Evolutionary conservation across 2,113 vertebrate species (phyloP).

Genomic region (Nanorana parkeri): DNA sequence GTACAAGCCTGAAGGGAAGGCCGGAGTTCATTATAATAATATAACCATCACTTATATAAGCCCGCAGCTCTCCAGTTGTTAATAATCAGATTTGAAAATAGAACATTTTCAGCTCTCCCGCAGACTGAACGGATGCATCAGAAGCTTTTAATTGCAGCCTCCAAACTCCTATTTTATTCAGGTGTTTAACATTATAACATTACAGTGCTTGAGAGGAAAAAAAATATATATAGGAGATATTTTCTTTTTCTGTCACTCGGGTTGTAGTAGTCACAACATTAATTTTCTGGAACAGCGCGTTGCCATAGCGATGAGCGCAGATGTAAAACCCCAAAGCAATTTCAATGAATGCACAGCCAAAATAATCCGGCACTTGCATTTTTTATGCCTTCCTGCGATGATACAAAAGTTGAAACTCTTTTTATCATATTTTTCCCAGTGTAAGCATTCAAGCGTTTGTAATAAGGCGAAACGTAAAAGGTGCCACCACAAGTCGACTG

Average conservation of each 20-base stretch:
- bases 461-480: too few relatives aligned
- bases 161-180: slow-evolving; percentile 7
- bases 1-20: too few relatives aligned
- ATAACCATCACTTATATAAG: neutral
- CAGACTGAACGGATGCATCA: neutral
- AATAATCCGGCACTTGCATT: neutral
- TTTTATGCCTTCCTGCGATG: neutral
- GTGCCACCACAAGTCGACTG: too few relatives aligned
- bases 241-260: slow-evolving; percentile 4
- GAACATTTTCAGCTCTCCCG: neutral
- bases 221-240: neutral
- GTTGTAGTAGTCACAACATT: slow-evolving; percentile 35
- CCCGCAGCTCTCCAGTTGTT: neutral
- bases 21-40: too few relatives aligned
- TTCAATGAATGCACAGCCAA: slow-evolving; percentile 4
- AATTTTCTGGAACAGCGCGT: slow-evolving; percentile 29
- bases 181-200: slow-evolving; percentile 26
- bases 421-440: neutral
- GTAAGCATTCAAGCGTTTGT: too few relatives aligned
- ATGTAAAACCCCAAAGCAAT: slow-evolving; percentile 15
- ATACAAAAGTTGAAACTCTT: slow-evolving; percentile 1
- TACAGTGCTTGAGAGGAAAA: slow-evolving; percentile 12
- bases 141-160: slow-evolving; percentile 8
- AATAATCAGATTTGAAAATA: neutral
- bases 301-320: slow-evolving; percentile 17